Evolutionary conservation across 2,888 invertebrate genomes (phyloP), one percentile per base, ranked within the genome.

Genomic region (Caenorhabditis afra): DNA sequence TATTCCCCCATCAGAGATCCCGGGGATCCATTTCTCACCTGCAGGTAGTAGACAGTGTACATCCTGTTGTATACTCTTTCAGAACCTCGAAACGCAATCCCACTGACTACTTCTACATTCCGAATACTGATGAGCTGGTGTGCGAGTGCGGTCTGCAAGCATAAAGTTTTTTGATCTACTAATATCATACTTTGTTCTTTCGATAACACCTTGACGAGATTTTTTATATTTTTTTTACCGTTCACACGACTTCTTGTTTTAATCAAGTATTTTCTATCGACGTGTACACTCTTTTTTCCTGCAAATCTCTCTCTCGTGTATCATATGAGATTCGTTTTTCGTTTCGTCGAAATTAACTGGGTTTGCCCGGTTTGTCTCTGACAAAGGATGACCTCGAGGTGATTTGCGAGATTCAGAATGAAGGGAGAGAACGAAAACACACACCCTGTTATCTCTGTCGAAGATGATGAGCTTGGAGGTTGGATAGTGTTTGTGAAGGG

Each of bases 321-420:
- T 71, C 62, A 62, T 61, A 71, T 71, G 71, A 53, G 53, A 41
- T 14, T 53, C 52, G 20, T n/a, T 16, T 41, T 45, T 41, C 35
- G 22, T 45, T 68, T 55, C 55, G 64, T 64, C 47, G 57, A 64
- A 71, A 61, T 61, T 47, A 45, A 18, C 45, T 57, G 49, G 62
- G 57, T 73, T 73, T 70, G 53, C 22, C 52, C 35, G 52, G 55
- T 70, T 29, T 29, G 4, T 64, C 44, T 50, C 16, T 57, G 37
- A 74, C 73, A 74, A 74, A 74, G 65, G 59, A 74, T 74, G 73
- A 74, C 73, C 73, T 74, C 59, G 73, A 74, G 29, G 3, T 29
- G 29, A 29, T 58, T 47, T 71, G 64, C 59, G 61, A 53, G 45
- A 55, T 5, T 52, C 41, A 29, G 14, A n/a, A 23, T 10, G 52